Base-by-base conservation (phyloP, 2,888 invertebrate species). In the Agrochola lota region DNA sequence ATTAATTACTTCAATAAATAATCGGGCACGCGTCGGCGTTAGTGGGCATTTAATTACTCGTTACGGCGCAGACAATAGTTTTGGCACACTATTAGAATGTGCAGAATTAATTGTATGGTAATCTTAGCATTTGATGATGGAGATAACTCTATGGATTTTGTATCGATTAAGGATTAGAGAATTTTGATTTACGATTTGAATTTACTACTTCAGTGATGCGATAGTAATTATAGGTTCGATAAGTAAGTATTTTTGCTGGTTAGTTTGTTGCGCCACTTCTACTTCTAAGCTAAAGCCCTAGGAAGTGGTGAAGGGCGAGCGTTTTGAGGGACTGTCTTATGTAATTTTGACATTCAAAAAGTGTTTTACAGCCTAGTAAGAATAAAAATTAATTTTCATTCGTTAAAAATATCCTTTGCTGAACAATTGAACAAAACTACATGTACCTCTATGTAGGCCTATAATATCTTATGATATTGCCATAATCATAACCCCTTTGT, bases 21-120 rank as follows among this genome's bases (percentile, higher is more conserved):
- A 80, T 67, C 55, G 15, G 4, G 40, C 72, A 71, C 43, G 63
- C 60, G 79, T 83, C 35, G 78, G 84, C 68, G 78, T 64, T 59
- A n/a, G 85, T 85, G 70, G 83, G 85, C 30, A 26, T 77, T 71
- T 80, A 83, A 85, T 83, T 83, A 74, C 67, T 66, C 9, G 57
- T 64, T 73, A 49, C 17, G n/a, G 15, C 15, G 30, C 23, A 68
- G 71, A 84, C 75, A 85, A 84, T 82, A 30, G 72, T 78, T 81
- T 75, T 46, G 55, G 55, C 43, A 40, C 12, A 63, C 12, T 60
- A 43, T 26, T 72, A 64, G 46, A 84, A 67, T 62, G 30, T 63
- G 57, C 60, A 71, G 17, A 69, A 60, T 64, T 62, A 75, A 82
- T 78, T 64, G 35, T 82, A 69, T 72, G 69, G 1, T 85, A 85